Base-by-base conservation (phyloP, 1,140 invertebrate species). In the Lucilia sericata region DNA sequence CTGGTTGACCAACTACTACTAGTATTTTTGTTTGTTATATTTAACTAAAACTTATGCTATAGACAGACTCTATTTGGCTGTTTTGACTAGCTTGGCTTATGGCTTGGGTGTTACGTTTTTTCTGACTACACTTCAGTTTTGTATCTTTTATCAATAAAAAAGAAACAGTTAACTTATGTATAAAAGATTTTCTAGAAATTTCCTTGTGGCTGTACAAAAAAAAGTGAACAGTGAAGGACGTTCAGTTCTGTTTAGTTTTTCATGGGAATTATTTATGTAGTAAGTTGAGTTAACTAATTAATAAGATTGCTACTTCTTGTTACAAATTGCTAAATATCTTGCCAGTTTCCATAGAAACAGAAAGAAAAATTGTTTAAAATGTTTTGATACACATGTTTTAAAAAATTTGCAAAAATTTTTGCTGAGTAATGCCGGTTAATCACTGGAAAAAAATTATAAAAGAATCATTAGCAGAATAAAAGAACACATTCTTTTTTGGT, bases 361-460 rank as follows among this genome's bases (percentile, higher is more conserved):
- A 70, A 70, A 60, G 14, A 30, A 30, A 30, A 30, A 30, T 30
- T 60, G 14, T 17, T 60, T 60, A 17, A 60, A 17, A n/a, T n/a
- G 42, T 55, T 12, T 49, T 65, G 17, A 2, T 65, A 70, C 7
- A 70, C 19, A 70, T 5, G 55, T 60, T 60, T 25, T 70, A 25
- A 70, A 70, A 9, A 21, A 70, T 9, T 70, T 21, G 10, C 9
- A 21, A 19, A 25, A 21, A 80, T 80, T 49, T 80, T 12, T 80
- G 76, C 76, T 80, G 76, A 80, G 2, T 80, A 80, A 80, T 80
- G 42, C 76, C 76, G 76, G 76, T 25, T 21, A 25, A 25, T 47
- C 75, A 78, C 14, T 47, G 75, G 36, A 42, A 78, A 78, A 76
- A 14, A 80, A 49, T 8, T 19, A 47, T 12, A 49, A 9, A 49